Base-by-base conservation (phyloP, 2,888 invertebrate species). In the Polylopha cassiicola region DNA sequence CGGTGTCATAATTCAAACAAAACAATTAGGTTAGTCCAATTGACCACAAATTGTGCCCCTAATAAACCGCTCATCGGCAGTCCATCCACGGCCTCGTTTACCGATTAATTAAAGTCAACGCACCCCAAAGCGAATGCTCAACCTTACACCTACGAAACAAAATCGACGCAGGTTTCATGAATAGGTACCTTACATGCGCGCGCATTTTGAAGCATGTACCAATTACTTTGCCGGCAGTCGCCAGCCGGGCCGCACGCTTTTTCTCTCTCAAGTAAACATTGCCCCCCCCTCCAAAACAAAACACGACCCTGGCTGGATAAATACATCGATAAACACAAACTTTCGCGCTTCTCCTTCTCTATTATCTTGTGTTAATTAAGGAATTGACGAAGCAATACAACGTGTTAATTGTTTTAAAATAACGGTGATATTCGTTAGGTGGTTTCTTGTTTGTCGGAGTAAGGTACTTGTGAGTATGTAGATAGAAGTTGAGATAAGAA, bases 171-270 rank as follows among this genome's bases (percentile, higher is more conserved):
- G 66, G 39, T 32, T 36, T 14, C n/a, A n/a, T n/a, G 10, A 21
- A 9, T 11, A 10, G 15, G 8, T 18, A 23, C 22, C 41, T 34
- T 47, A 7, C 49, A 55, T 82, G 82, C 82, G 84, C 82, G 82
- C 82, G 84, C 82, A 81, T 37, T 41, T 33, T 50, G 33, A 54
- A 68, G 60, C 70, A 58, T 61, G 68, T 52, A 59, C 51, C 58
- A 39, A 55, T 64, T 73, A 84, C 74, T 79, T 57, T 71, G 81
- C 81, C 84, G 84, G 80, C 76, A 85, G 84, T 82, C 51, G 55
- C 66, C 81, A 77, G 81, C 84, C 75, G 73, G 84, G 84, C 73
- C 61, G 69, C 84, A 77, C 84, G 84, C 74, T 70, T 58, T 54
- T 61, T 48, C 56, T 63, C 55, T 57, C 47, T 53, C 53, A 71